Evolutionary conservation across 2,797 vertebrate species (phyloP), one percentile per base, ranked within the genome.

Genomic region (Myotis vivesi): DNA sequence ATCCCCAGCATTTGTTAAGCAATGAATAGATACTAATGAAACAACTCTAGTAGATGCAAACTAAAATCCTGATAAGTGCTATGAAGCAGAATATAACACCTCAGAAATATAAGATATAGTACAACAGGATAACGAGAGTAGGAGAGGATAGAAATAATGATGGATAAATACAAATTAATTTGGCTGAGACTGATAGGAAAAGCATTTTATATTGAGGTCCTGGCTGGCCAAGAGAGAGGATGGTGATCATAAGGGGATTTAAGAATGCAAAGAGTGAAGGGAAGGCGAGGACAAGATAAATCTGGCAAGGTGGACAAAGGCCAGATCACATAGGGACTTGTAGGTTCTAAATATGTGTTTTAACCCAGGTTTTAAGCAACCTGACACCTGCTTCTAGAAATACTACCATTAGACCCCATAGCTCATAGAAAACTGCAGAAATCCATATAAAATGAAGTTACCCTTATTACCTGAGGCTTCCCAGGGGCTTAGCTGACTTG

Each of bases 341-440:
- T 0, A 59, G 41, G 38, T 53, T 89, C 44, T 69, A 69, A 79
- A 83, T 9, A 87, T 2, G 3, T 23, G 71, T 82, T 64, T 82
- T 66, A 46, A 49, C 30, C 15, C 80, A 82, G 71, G 30, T 66
- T 94, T 92, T 36, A 87, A 92, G 28, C 33, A 84, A 30, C 20
- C 13, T 41, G 44, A 44, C 8, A 76, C 9, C 30, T 68, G 33
- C 41, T 77, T 91, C 75, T n/a, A 49, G 22, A 93, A 85, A 59
- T 2, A 59, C 8, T 5, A 62, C n/a, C 57, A 66, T 7, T 15
- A 77, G 62, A 77, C 88, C 36, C 33, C 8, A 1, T 2, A 49
- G 57, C 13, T 28, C 68, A 55, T 66, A 90, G 64, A 66, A 30
- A 87, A 90, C 0, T 15, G 13, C 36, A 77, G 28, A 85, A 90